Percentiles rank a stretch among this genome's conserved stretches.
Conservation (phyloP, 2,113 vertebrate genomes). For the Tragelaphus strepsiceros region DNA sequence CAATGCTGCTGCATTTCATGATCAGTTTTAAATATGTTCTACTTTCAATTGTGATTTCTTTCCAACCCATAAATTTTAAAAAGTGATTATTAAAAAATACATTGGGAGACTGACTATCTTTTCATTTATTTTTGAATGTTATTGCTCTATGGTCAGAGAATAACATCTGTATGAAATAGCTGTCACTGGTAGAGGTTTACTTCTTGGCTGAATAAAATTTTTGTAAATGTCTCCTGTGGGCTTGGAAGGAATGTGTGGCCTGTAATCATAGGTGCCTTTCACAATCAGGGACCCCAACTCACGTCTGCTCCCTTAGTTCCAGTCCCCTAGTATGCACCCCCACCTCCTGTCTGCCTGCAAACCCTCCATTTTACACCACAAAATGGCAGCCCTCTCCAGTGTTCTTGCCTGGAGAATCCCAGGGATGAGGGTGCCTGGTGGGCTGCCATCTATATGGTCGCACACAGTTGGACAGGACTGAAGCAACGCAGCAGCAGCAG, state of each 20-base stretch:
- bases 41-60: neutral
- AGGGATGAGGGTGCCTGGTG: too few relatives aligned
- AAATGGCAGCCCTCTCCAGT: too few relatives aligned
- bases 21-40: neutral
- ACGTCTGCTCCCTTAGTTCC: neutral
- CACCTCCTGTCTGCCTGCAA: neutral
- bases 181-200: neutral
- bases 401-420: too few relatives aligned
- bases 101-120: neutral
- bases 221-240: neutral
- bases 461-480: too few relatives aligned
- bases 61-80: neutral
- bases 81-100: neutral
- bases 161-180: neutral
- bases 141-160: neutral
- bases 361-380: neutral
- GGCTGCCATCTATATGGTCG: fast-evolving
- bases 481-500: too few relatives aligned
- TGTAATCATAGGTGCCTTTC: neutral
- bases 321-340: neutral
- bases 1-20: neutral
- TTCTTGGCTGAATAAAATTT: neutral
- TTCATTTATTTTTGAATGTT: neutral
- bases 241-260: neutral
- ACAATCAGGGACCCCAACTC: neutral